phyloP scores from a whole-genome alignment of 2,888 invertebrate genomes.

The Agrilus mali region DNA sequence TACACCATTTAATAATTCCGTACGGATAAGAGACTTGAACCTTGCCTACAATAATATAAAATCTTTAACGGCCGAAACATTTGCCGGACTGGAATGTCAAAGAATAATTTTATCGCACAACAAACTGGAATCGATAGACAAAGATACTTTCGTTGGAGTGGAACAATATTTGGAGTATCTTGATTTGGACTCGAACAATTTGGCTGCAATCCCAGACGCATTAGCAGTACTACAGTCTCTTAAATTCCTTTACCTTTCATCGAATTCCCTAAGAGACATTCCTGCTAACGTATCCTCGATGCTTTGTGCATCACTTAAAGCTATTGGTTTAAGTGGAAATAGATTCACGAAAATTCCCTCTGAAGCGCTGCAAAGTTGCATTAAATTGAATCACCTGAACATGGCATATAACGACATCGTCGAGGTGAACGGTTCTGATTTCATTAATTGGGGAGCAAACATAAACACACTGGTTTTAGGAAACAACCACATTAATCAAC shows the following conservation, averaged over 20 bases:
- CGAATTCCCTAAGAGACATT: slow-evolving; percentile 57
- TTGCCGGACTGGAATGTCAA: slow-evolving; percentile 57
- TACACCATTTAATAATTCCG: slow-evolving; percentile 53
- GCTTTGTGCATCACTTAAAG: slow-evolving; percentile 52
- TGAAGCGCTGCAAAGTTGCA: slow-evolving; percentile 55
- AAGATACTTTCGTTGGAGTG: slow-evolving; percentile 59
- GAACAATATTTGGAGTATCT: slow-evolving; percentile 66
- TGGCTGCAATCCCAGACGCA: slow-evolving; percentile 57
- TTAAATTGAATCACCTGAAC: slow-evolving; percentile 72
- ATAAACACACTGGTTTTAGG: slow-evolving; percentile 69
- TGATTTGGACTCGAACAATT: slow-evolving; percentile 70
- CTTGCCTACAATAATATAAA: slow-evolving; percentile 68
- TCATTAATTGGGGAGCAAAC: slow-evolving; percentile 64
- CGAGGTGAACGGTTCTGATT: slow-evolving; percentile 64
- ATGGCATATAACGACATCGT: slow-evolving; percentile 78
- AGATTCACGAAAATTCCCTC: slow-evolving; percentile 61
- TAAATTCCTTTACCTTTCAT: slow-evolving; percentile 71
- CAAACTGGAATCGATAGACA: slow-evolving; percentile 53
- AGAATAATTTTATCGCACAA: slow-evolving; percentile 72
- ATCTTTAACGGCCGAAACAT: slow-evolving; percentile 51
- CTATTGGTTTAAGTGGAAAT: slow-evolving; percentile 71
- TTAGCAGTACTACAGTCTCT: slow-evolving; percentile 53
- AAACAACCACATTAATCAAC: slow-evolving; percentile 70
- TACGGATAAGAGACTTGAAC: slow-evolving; percentile 68
- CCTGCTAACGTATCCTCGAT: slow-evolving; percentile 47